These are phyloP conservation scores for Plebejus melissa DNA, from an alignment of 2,888 invertebrate genomes.

Conservation along the genomic window DNA sequence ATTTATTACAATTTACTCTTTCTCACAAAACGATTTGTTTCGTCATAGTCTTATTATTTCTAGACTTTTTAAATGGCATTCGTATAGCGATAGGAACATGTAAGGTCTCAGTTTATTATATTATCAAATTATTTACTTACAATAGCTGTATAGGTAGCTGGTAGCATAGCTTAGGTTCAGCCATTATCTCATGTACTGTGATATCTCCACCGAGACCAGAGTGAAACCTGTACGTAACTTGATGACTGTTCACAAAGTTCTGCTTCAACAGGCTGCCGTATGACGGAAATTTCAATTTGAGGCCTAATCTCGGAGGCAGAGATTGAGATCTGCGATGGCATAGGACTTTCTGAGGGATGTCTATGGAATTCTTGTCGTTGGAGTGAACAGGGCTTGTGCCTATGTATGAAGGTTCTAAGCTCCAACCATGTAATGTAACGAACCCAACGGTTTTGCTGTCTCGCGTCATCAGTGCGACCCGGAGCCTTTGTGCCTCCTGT, in stretches of 20 bases:
- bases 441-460: conserved; percentile 88
- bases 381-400: conserved; percentile 85
- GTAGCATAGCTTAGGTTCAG: conserved; percentile 92
- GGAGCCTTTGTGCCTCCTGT: conserved; percentile 75
- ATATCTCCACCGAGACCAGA: conserved; percentile 95
- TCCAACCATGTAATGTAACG: conserved; percentile 92
- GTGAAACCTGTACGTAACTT: conserved; percentile 91
- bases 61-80: neutral
- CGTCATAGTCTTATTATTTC: neutral
- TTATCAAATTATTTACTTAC: conserved; percentile 80
- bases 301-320: conserved; percentile 88
- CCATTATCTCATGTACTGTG: conserved; percentile 95
- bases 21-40: neutral
- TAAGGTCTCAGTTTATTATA: no score
- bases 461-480: conserved; percentile 79
- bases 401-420: conserved; percentile 86
- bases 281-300: conserved; percentile 89
- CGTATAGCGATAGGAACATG: no score
- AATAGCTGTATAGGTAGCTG: conserved; percentile 91
- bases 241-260: conserved; percentile 86
- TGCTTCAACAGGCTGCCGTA: conserved; percentile 85
- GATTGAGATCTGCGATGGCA: conserved; percentile 87
- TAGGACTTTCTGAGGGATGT: conserved; percentile 59
- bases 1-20: no score
- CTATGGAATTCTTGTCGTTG: conserved; percentile 63